Evolutionary conservation across 2,113 vertebrate species (phyloP).

Genomic region (Cygnus atratus): DNA sequence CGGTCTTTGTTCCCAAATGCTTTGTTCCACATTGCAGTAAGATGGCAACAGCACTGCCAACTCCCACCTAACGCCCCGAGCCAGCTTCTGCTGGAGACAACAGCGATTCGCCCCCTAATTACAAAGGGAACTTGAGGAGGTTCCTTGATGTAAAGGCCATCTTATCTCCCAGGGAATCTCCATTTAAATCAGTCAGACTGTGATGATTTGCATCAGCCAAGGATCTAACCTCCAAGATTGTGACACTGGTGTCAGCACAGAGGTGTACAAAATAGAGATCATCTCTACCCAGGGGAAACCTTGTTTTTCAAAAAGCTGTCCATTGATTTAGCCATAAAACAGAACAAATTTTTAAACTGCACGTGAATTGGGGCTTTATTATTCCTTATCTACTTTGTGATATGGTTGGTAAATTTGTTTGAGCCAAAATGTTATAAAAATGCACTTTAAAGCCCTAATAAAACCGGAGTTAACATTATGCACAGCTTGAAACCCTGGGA

Average conservation of each 20-base stretch:
- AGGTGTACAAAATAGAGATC: not conserved
- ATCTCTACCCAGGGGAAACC: not conserved
- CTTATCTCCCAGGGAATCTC: not conserved
- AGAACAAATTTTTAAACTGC: not conserved
- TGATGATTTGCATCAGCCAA: not conserved
- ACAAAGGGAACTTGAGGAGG: not conserved
- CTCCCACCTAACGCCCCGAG: not conserved
- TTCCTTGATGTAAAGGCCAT: not conserved
- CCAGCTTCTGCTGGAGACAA: not conserved
- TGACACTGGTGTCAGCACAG: not conserved
- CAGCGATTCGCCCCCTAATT: not conserved
- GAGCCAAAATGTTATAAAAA: slow-evolving; percentile 23
- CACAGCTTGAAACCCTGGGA: slow-evolving; percentile 22
- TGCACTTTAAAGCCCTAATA: slow-evolving; percentile 31
- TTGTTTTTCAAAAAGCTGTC: not conserved
- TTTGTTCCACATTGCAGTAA: not conserved
- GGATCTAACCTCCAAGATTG: not conserved
- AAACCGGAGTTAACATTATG: not conserved
- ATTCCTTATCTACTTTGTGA: not conserved
- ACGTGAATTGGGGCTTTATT: not conserved
- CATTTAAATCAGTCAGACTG: not conserved
- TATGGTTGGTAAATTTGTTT: not conserved
- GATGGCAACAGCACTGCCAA: not conserved
- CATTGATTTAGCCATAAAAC: not conserved
- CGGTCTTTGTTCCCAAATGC: rapidly evolving